Evolutionary conservation across 1,140 invertebrate species (phyloP).

Genomic region (Philopotamus ludificatus): DNA sequence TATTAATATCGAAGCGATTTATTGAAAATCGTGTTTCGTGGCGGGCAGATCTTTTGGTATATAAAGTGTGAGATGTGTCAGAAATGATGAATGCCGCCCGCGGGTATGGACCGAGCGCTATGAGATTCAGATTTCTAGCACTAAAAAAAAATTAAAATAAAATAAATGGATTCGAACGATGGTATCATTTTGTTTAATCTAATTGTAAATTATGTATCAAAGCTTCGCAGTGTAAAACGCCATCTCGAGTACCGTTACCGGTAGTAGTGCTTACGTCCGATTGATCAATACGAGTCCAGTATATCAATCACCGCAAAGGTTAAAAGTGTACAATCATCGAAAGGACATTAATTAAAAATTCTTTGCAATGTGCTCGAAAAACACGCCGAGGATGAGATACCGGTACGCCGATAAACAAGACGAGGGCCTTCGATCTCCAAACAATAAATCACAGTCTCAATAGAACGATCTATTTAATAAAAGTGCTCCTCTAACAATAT

Average conservation of each 20-base stretch:
- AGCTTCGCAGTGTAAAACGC: no score
- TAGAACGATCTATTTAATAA: constrained; percentile 24
- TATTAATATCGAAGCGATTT: no score
- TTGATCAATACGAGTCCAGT: no score
- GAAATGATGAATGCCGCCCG: background rate
- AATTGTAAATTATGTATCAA: no score
- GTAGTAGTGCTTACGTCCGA: no score
- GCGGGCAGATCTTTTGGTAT: background rate
- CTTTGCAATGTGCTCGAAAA: background rate
- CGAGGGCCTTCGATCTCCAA: constrained; percentile 16
- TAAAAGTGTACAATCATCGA: constrained; percentile 7
- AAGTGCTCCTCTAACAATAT: constrained; percentile 17
- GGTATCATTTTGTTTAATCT: no score
- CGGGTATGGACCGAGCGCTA: background rate
- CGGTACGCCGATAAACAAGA: constrained; percentile 23
- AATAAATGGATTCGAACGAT: no score
- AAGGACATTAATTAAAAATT: constrained; percentile 20
- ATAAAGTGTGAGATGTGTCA: background rate
- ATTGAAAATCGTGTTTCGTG: background rate
- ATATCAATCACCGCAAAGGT: constrained; percentile 4
- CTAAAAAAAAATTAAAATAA: no score
- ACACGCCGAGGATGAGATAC: constrained; percentile 1
- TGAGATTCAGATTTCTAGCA: no score
- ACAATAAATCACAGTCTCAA: constrained; percentile 18
- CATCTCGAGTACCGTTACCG: no score